Conservation (phyloP, 2,888 invertebrate species). For the Xestia rhomboidea region DNA sequence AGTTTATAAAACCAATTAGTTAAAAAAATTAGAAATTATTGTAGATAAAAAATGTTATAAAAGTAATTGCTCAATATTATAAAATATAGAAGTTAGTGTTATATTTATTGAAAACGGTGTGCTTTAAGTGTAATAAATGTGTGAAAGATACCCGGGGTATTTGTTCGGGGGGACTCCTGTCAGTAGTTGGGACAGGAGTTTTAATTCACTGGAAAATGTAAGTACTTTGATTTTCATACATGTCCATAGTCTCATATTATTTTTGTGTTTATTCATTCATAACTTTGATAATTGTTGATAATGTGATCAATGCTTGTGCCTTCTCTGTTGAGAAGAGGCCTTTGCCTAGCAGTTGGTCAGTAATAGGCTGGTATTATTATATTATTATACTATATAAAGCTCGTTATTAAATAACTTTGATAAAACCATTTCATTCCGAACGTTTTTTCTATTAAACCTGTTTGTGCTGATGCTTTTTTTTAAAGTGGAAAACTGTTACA, state of each 20-base stretch:
- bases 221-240: slow-evolving; percentile 69
- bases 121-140: slow-evolving; percentile 77
- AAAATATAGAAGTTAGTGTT: slow-evolving; percentile 67
- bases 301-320: too few species aligned
- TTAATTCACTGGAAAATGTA: slow-evolving; percentile 87
- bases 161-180: slow-evolving; percentile 88
- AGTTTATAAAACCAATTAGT: slow-evolving; percentile 53
- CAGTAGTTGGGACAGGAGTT: slow-evolving; percentile 89
- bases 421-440: background rate
- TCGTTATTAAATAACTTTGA: background rate
- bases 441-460: background rate
- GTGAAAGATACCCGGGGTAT: slow-evolving; percentile 87
- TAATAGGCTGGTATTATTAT: too few species aligned
- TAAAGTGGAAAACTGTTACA: background rate
- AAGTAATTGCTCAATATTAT: slow-evolving; percentile 77
- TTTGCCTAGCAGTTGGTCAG: too few species aligned
- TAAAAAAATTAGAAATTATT: slow-evolving; percentile 55
- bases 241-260: background rate
- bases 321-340: too few species aligned
- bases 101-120: slow-evolving; percentile 55
- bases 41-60: slow-evolving; percentile 68
- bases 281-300: too few species aligned
- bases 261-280: background rate
- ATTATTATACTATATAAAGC: too few species aligned
- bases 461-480: background rate